Evolutionary conservation across 2,888 invertebrate genomes (phyloP).

Genomic region (Acrobasis suavella): DNA sequence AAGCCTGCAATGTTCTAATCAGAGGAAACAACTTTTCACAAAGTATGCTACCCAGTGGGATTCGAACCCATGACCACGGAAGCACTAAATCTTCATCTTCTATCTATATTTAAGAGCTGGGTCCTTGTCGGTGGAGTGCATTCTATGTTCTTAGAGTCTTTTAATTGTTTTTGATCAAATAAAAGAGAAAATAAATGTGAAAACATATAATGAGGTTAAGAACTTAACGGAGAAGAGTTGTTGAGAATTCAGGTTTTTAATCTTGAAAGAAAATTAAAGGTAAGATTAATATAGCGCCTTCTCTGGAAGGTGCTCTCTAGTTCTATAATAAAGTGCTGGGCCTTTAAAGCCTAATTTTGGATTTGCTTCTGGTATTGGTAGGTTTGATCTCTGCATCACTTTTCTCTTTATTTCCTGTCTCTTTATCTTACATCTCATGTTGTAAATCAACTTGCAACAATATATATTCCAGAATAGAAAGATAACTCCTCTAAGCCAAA

Average conservation of each 20-base stretch:
- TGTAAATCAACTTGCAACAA: constrained; percentile 44
- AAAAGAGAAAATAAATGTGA: no score
- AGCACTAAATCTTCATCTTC: no score
- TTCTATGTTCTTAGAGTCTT: no score
- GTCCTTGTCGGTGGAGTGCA: no score
- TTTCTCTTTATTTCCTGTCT: constrained; percentile 47
- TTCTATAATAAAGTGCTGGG: constrained; percentile 34
- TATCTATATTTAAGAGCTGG: no score
- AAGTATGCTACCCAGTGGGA: no score
- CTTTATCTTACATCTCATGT: constrained; percentile 41
- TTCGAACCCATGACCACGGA: no score
- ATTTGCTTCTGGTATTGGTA: constrained; percentile 54
- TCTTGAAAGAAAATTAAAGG: neutral
- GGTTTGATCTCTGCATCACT: constrained; percentile 37
- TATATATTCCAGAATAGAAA: constrained; percentile 55
- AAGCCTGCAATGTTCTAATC: no score
- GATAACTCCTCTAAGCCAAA: constrained; percentile 61
- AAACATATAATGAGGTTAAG: no score
- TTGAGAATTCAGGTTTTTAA: neutral
- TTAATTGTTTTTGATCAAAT: no score
- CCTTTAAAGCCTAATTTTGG: constrained; percentile 25
- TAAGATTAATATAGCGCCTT: neutral
- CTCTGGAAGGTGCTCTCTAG: constrained; percentile 44
- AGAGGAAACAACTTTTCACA: no score
- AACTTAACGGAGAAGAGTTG: no score